phyloP scores from a whole-genome alignment of 2,113 vertebrate species.

The Urocolius indicus region DNA sequence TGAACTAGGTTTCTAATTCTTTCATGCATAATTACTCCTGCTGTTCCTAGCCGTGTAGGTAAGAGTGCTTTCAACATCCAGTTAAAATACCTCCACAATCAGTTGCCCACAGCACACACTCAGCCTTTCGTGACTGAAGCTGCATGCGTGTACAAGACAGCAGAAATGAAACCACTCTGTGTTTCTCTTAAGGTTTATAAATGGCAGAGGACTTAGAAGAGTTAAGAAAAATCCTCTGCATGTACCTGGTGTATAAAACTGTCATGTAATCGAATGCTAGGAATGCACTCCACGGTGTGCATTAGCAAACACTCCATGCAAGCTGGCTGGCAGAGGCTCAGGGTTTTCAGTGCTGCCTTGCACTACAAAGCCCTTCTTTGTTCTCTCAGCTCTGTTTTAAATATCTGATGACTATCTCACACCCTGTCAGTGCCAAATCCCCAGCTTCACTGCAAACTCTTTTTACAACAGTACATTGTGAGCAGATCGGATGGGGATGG shows the following conservation, averaged over 20 bases:
- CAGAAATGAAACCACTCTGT: neutral
- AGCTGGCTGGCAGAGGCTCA: slow-evolving; percentile 44
- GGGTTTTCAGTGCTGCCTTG: slow-evolving; percentile 37
- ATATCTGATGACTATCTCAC: slow-evolving; percentile 79
- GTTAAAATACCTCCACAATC: neutral
- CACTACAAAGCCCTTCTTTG: slow-evolving; percentile 81
- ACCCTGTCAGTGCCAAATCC: slow-evolving; percentile 74
- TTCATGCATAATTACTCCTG: neutral
- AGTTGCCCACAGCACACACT: neutral
- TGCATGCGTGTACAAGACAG: neutral
- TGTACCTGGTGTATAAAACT: slow-evolving; percentile 59
- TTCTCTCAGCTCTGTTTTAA: slow-evolving; percentile 81
- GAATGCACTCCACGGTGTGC: slow-evolving; percentile 65
- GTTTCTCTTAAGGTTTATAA: neutral
- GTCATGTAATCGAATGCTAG: slow-evolving; percentile 61
- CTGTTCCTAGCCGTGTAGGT: neutral
- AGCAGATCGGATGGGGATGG: slow-evolving; percentile 38
- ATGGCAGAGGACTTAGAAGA: slow-evolving; percentile 33
- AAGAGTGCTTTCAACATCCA: neutral
- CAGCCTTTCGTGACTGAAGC: neutral
- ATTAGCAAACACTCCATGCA: slow-evolving; percentile 55
- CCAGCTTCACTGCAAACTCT: slow-evolving; percentile 69
- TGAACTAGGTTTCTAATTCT: neutral
- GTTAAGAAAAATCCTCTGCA: slow-evolving; percentile 56
- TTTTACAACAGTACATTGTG: slow-evolving; percentile 78